Evolutionary conservation across 1,140 invertebrate genomes (phyloP).

Genomic region (Dolichoris vasculosae): DNA sequence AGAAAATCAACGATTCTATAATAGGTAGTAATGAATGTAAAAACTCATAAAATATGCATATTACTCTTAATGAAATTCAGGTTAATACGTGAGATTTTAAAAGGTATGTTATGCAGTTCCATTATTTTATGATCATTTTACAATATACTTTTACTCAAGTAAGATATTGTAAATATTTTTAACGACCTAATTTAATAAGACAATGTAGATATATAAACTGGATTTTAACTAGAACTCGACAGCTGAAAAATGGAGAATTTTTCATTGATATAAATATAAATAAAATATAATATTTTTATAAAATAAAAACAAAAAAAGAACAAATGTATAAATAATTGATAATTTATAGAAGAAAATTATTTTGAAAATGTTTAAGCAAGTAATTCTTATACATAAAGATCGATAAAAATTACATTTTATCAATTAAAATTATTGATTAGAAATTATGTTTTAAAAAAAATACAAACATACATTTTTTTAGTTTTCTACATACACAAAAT

Average conservation of each 20-base stretch:
- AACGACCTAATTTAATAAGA: not conserved
- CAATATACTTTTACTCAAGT: not conserved
- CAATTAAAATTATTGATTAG: not conserved
- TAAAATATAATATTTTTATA: not conserved
- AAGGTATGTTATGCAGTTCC: not conserved
- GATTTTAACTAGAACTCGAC: not conserved
- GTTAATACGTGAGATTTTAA: conserved; percentile 29
- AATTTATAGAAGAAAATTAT: too few species aligned
- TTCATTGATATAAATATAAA: not conserved
- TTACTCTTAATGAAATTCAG: conserved; percentile 17
- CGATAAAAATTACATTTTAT: not conserved
- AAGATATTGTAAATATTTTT: not conserved
- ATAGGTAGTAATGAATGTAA: conserved; percentile 12
- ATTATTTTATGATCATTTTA: conserved; percentile 23
- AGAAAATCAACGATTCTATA: conserved; percentile 14
- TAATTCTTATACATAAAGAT: not conserved
- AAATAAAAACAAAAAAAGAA: too few species aligned
- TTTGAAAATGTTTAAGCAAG: too few species aligned
- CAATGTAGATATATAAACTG: not conserved
- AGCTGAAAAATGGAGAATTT: not conserved
- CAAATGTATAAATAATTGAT: too few species aligned
- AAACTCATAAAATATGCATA: conserved; percentile 3
- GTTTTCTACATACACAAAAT: too few species aligned
- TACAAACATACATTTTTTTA: too few species aligned
- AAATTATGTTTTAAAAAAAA: not conserved